These are phyloP conservation scores for Pogonophryne albipinna DNA, from an alignment of 2,797 vertebrate genomes.

Conservation along the genomic window DNA sequence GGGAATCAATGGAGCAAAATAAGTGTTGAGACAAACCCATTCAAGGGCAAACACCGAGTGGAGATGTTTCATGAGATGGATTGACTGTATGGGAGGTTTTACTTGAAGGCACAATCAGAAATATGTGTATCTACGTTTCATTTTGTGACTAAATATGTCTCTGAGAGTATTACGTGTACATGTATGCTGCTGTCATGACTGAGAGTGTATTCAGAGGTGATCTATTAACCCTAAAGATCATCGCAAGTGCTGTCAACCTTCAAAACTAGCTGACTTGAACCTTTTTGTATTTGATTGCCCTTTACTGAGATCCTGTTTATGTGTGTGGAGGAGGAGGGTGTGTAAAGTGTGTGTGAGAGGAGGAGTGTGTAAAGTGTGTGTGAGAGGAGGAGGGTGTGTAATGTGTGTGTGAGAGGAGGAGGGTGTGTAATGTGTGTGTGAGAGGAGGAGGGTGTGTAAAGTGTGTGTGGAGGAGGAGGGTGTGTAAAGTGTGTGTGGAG, in stretches of 20 bases:
- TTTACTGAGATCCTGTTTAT: constrained; percentile 61
- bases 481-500: constrained; percentile 34
- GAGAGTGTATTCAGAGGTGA: constrained; percentile 39
- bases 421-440: constrained; percentile 19
- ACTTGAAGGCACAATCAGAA: not conserved
- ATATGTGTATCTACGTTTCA: not conserved
- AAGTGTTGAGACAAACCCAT: constrained; percentile 31
- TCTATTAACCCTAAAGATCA: constrained; percentile 54
- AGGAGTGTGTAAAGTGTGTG: constrained; percentile 9
- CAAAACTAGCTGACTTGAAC: constrained; percentile 71
- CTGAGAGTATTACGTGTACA: constrained; percentile 24
- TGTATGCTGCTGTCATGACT: constrained; percentile 36
- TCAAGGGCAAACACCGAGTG: constrained; percentile 57
- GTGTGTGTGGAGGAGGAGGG: constrained; percentile 15
- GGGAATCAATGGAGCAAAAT: constrained; percentile 56
- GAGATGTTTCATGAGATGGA: constrained; percentile 38
- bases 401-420: constrained; percentile 31
- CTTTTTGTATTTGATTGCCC: constrained; percentile 71
- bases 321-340: constrained; percentile 36
- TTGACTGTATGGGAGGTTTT: constrained; percentile 24
- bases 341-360: constrained; percentile 25
- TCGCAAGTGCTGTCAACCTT: constrained; percentile 66
- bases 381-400: constrained; percentile 24
- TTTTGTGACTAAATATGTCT: constrained; percentile 34
- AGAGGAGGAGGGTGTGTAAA: constrained; percentile 31